A percentile compares a stretch with the other conserved stretches of the same genome.
Evolutionary conservation across 1,140 invertebrate genomes (phyloP).

Genomic region (Drosophila littoralis): DNA sequence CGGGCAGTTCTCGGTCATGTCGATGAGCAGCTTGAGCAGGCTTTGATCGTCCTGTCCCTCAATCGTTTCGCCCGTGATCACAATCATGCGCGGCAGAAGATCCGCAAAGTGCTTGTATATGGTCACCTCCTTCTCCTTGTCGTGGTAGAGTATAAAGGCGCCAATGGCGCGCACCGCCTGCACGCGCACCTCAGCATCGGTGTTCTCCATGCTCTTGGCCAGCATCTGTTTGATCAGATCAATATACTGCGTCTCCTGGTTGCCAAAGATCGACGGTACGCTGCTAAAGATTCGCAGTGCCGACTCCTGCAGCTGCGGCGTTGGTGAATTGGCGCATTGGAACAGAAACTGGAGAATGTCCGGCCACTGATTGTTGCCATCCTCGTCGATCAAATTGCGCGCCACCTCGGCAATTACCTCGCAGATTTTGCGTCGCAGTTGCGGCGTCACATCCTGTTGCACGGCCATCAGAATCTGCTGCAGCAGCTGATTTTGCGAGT

Average conservation of each 20-base stretch:
- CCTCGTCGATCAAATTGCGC: conserved; percentile 97
- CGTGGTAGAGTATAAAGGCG: conserved; percentile 95
- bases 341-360: conserved; percentile 98
- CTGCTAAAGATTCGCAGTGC: conserved; percentile 93
- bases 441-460: conserved; percentile 91
- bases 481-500: conserved; percentile 93
- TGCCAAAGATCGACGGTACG: conserved; percentile 98
- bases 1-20: conserved; percentile 96
- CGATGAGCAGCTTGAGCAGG: conserved; percentile 95
- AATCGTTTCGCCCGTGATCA: conserved; percentile 88
- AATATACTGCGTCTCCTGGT: conserved; percentile 95
- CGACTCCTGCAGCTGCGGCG: conserved; percentile 94
- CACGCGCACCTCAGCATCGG: conserved; percentile 90
- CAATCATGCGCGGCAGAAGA: conserved; percentile 90
- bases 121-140: conserved; percentile 92
- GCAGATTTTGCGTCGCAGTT: conserved; percentile 94
- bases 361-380: conserved; percentile 98
- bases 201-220: conserved; percentile 89
- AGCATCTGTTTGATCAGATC: conserved; percentile 98
- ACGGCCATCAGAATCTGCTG: conserved; percentile 93
- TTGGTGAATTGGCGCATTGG: conserved; percentile 94
- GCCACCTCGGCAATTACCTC: conserved; percentile 98
- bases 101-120: conserved; percentile 95
- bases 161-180: conserved; percentile 94
- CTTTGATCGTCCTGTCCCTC: conserved; percentile 95